Conservation (phyloP, 2,113 vertebrate species). For the Plecotus auritus region DNA sequence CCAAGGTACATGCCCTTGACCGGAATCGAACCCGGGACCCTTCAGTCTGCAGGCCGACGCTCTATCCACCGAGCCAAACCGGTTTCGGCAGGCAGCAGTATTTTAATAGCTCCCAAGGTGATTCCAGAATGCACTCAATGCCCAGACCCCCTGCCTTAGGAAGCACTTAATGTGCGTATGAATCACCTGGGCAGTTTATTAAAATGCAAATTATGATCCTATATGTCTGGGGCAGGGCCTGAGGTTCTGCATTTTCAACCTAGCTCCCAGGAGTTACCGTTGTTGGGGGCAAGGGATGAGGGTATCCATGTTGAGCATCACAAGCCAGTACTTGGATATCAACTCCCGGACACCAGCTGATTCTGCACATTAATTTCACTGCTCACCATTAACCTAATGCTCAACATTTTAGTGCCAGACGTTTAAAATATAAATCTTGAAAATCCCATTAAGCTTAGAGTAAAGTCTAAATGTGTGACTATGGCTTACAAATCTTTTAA, state of each 20-base stretch:
- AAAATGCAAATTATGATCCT: not conserved
- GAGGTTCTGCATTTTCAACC: not conserved
- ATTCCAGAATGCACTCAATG: not conserved
- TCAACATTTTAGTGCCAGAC: not conserved
- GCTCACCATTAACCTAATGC: not conserved
- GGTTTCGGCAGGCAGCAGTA: not conserved
- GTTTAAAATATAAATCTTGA: not conserved
- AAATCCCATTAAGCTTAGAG: not conserved
- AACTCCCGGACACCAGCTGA: not conserved
- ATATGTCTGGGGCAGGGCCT: not conserved
- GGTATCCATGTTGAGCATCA: too few species aligned
- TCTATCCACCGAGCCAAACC: too few species aligned
- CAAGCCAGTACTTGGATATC: not conserved
- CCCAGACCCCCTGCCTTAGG: not conserved
- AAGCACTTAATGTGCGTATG: not conserved
- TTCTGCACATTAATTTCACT: not conserved
- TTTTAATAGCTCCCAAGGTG: not conserved
- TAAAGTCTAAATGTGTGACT: not conserved
- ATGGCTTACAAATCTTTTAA: not conserved
- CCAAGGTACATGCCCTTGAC: too few species aligned
- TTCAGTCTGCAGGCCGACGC: too few species aligned
- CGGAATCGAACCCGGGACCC: too few species aligned
- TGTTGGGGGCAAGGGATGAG: rapidly evolving
- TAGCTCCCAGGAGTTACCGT: not conserved
- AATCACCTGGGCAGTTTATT: not conserved